Percentiles rank a stretch among this genome's conserved stretches.
These are phyloP conservation scores for Chymomyza amoena DNA, from an alignment of 2,888 invertebrate genomes.

Conservation along the genomic window DNA sequence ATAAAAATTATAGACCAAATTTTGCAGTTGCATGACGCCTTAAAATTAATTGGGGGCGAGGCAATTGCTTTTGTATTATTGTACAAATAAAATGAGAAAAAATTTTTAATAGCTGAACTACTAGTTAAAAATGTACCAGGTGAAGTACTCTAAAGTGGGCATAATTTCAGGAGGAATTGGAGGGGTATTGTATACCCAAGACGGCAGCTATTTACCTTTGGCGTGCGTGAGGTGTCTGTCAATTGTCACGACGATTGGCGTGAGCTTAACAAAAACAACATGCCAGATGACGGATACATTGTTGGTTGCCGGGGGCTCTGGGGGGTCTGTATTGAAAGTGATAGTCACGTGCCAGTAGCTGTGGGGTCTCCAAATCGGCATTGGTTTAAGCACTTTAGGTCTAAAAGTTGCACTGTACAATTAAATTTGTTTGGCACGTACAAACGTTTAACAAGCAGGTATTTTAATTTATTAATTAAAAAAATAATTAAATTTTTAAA, in stretches of 20 bases:
- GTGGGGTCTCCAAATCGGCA: not conserved
- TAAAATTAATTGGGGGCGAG: not conserved
- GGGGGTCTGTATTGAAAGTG: not conserved
- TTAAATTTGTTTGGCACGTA: not conserved
- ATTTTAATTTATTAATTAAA: not conserved
- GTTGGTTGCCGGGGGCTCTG: not conserved
- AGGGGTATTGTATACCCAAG: not conserved
- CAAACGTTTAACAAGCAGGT: not conserved
- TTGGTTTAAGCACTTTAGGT: not conserved
- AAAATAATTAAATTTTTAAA: not conserved
- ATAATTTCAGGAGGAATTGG: not conserved
- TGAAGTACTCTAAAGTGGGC: not conserved
- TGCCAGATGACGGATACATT: not conserved
- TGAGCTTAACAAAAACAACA: not conserved
- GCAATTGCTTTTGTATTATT: not conserved
- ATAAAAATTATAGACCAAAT: too few species aligned
- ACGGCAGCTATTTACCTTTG: not conserved
- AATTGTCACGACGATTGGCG: not conserved
- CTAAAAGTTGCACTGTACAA: not conserved
- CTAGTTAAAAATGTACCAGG: not conserved
- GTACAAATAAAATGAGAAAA: not conserved
- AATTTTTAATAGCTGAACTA: not conserved
- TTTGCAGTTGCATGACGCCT: too few species aligned
- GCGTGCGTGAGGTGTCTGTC: slow-evolving; percentile 14
- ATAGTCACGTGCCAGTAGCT: not conserved